Conservation (phyloP, 2,113 vertebrate species). For the Cynopterus brachyotis region DNA sequence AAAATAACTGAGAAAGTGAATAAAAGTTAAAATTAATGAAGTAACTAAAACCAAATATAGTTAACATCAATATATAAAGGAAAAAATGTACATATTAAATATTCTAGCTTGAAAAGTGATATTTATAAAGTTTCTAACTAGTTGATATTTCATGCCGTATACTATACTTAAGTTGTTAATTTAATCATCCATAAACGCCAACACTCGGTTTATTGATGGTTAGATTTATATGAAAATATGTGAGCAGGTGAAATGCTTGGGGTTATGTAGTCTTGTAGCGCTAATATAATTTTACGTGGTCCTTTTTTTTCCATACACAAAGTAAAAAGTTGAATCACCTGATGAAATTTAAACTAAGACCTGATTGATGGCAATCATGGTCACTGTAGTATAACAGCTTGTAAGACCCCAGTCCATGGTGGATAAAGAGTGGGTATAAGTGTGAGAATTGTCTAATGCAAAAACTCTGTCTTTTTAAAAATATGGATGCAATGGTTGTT, state of each 20-base stretch:
- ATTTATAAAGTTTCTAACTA: neutral
- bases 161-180: neutral
- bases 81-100: neutral
- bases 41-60: neutral
- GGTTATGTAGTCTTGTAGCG: neutral
- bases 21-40: neutral
- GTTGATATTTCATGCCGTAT: neutral
- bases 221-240: neutral
- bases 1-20: neutral
- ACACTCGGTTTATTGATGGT: neutral
- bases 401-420: neutral
- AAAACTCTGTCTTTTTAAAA: neutral
- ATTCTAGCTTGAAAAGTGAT: neutral
- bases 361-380: neutral
- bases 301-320: neutral
- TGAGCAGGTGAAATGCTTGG: neutral
- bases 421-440: neutral
- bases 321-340: neutral
- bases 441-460: neutral
- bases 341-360: neutral
- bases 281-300: neutral
- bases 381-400: neutral
- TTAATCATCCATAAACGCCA: neutral
- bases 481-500: neutral
- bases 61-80: neutral